Percentiles rank a stretch among this genome's conserved stretches.
Conservation (phyloP, 2,797 vertebrate genomes). For the Anableps anableps region DNA sequence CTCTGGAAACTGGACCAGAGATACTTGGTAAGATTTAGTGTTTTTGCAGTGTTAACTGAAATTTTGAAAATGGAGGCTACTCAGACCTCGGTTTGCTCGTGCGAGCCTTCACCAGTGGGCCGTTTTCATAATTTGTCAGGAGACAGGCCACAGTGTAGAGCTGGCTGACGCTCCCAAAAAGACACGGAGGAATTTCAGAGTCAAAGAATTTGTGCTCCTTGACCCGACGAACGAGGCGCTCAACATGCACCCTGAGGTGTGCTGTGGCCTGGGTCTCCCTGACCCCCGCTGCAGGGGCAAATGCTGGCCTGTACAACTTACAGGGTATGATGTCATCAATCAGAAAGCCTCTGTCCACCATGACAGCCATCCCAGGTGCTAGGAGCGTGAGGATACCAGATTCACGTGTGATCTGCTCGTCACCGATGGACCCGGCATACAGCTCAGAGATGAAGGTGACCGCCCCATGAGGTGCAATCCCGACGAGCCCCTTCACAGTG, state of each 20-base stretch:
- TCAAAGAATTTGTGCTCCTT: background rate
- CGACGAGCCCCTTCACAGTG: background rate
- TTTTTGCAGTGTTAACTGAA: too few relatives aligned
- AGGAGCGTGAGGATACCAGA: background rate
- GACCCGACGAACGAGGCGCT: background rate
- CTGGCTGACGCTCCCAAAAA: background rate
- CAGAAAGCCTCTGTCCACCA: conserved; percentile 3
- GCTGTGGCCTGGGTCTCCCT: background rate
- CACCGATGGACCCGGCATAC: background rate
- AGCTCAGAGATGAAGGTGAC: background rate
- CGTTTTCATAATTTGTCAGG: background rate
- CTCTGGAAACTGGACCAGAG: too few relatives aligned
- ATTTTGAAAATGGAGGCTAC: too few relatives aligned
- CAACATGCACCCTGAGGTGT: background rate
- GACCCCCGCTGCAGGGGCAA: background rate
- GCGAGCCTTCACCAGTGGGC: background rate
- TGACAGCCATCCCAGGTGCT: background rate
- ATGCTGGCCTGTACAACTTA: too few relatives aligned
- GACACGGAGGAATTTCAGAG: background rate
- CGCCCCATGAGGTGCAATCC: background rate
- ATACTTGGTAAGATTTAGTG: too few relatives aligned
- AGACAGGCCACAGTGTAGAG: background rate
- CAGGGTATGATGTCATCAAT: background rate
- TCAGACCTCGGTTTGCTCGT: too few relatives aligned
- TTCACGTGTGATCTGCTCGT: background rate